These are phyloP conservation scores for Asobara japonica DNA, from an alignment of 1,140 invertebrate genomes.

Conservation along the genomic window DNA sequence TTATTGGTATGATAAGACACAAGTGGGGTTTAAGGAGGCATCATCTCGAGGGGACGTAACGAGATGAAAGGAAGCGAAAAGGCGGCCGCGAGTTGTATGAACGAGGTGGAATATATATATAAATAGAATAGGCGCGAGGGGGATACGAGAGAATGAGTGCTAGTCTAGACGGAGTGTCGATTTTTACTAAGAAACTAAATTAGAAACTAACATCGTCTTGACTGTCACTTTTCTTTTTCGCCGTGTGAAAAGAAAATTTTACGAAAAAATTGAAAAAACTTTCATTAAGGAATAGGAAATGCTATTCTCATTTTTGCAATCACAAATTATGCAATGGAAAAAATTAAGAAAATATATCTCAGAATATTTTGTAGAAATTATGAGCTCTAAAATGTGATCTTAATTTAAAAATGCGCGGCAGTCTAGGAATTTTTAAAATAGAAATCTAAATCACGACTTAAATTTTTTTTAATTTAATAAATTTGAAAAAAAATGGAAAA, in stretches of 20 bases:
- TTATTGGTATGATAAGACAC: constrained; percentile 7
- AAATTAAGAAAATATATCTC: too few species aligned
- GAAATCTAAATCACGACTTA: too few species aligned
- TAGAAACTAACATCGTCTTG: constrained; percentile 53
- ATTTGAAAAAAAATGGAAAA: neutral
- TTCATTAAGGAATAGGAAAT: too few species aligned
- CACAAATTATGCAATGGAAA: too few species aligned
- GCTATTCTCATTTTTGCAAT: too few species aligned
- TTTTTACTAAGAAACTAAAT: constrained; percentile 64
- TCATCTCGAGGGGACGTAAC: constrained; percentile 58
- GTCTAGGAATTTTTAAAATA: too few species aligned
- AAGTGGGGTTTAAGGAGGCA: constrained; percentile 5
- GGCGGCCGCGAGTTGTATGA: constrained; percentile 51
- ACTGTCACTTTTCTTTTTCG: constrained; percentile 12
- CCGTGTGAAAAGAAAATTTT: neutral
- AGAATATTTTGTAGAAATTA: too few species aligned
- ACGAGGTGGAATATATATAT: constrained; percentile 65
- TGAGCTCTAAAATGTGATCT: too few species aligned
- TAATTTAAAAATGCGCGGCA: too few species aligned
- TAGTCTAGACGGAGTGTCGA: constrained; percentile 67
- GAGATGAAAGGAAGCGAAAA: constrained; percentile 64
- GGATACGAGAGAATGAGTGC: constrained; percentile 37
- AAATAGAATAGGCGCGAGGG: constrained; percentile 42
- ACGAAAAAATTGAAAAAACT: neutral
- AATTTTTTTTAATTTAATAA: too few species aligned